Evolutionary conservation across 1,140 invertebrate species (phyloP).

Genomic region (Temnothorax nylanderi): DNA sequence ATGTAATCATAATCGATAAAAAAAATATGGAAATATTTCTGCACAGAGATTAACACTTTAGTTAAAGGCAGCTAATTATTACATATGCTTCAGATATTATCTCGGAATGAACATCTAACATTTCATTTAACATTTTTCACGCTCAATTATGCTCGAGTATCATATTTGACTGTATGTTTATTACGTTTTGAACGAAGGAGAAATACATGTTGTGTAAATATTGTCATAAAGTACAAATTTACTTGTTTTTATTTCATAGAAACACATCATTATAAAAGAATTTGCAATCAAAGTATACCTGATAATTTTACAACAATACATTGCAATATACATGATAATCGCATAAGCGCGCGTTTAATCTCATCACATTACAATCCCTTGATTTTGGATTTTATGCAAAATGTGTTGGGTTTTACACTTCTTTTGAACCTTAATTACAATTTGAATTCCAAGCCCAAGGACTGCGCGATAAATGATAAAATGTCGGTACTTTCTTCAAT

Average conservation of each 20-base stretch:
- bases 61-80: neutral
- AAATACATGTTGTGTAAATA: conserved; percentile 4
- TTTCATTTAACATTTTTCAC: neutral
- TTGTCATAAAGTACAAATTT: conserved; percentile 40
- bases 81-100: neutral
- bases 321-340: conserved; percentile 33
- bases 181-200: neutral
- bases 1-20: neutral
- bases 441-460: conserved; percentile 90
- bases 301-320: conserved; percentile 27
- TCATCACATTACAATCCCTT: conserved; percentile 37
- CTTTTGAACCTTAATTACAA: conserved; percentile 58
- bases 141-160: neutral
- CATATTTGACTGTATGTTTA: neutral
- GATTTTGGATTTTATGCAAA: conserved; percentile 43
- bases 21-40: conserved; percentile 12
- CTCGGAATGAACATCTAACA: neutral
- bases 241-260: conserved; percentile 53
- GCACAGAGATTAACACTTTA: neutral
- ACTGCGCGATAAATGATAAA: conserved; percentile 93
- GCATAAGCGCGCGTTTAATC: neutral
- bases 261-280: conserved; percentile 63
- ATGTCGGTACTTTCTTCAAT: conserved; percentile 96
- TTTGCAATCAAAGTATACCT: conserved; percentile 26
- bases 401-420: conserved; percentile 19